Conservation (phyloP, 2,888 invertebrate genomes). For the Drosophila nigricruria region DNA sequence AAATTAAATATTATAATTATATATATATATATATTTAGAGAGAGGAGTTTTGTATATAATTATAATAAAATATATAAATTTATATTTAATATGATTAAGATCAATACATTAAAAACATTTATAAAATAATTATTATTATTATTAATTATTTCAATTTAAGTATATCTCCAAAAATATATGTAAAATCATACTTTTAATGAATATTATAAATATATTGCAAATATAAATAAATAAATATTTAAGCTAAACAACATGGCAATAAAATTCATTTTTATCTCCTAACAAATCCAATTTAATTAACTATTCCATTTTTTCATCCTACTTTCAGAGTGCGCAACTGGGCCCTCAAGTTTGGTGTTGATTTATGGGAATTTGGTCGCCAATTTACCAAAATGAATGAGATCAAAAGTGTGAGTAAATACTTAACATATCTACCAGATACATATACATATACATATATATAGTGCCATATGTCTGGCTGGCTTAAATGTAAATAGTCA, state of each 20-base stretch:
- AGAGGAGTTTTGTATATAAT: too few relatives aligned
- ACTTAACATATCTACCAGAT: conserved; percentile 1
- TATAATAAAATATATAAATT: too few relatives aligned
- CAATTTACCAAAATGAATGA: conserved; percentile 95
- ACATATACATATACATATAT: not conserved
- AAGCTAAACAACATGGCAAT: not conserved
- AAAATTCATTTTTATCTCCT: too few relatives aligned
- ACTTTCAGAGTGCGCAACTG: conserved; percentile 94
- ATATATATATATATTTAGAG: not conserved
- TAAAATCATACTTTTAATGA: too few relatives aligned
- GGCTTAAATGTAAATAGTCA: conserved; percentile 25
- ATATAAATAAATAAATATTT: not conserved
- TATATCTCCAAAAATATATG: not conserved
- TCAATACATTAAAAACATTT: too few relatives aligned
- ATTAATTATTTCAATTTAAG: too few relatives aligned
- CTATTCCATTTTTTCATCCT: conserved; percentile 16
- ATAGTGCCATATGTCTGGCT: conserved; percentile 7
- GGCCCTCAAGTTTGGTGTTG: conserved; percentile 96
- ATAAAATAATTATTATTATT: too few relatives aligned
- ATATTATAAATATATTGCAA: not conserved
- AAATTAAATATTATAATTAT: not conserved
- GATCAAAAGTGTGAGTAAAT: conserved; percentile 92
- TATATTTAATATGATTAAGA: too few relatives aligned
- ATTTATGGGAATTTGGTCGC: conserved; percentile 95
- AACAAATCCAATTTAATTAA: conserved; percentile 14